Conservation (phyloP, 37 sponge, comb jelly and placozoan genomes). For the Halisarca cf. caerulea region DNA sequence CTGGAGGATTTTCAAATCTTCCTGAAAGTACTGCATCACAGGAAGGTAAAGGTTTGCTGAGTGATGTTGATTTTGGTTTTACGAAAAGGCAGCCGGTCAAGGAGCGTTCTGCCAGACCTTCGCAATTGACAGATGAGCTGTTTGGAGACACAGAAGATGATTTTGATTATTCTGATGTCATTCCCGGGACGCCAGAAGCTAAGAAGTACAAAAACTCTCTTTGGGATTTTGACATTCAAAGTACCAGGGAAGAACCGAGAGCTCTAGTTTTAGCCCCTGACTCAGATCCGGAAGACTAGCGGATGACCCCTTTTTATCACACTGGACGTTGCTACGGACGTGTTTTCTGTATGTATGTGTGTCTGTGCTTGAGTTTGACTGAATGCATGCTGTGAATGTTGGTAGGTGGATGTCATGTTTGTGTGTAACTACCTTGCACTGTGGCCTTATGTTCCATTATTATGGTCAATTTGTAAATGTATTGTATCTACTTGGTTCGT, state of each 20-base stretch:
- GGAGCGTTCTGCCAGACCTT: neutral
- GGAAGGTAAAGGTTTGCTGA: neutral
- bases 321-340: no score
- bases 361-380: no score
- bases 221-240: constrained; percentile 24
- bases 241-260: neutral
- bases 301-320: no score
- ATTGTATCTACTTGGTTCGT: no score
- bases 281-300: constrained; percentile 65
- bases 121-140: neutral
- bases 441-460: no score
- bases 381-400: no score
- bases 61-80: constrained; percentile 12
- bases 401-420: no score
- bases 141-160: constrained; percentile 7
- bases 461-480: no score
- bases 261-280: constrained; percentile 62
- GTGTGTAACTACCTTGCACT: no score
- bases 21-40: no score
- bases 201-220: constrained; percentile 40
- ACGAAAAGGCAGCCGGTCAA: neutral
- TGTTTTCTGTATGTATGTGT: no score
- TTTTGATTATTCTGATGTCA: constrained; percentile 41
- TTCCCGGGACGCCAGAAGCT: constrained; percentile 72
- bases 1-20: no score